Evolutionary conservation across 2,797 vertebrate genomes (phyloP).

Genomic region (Channa striata): DNA sequence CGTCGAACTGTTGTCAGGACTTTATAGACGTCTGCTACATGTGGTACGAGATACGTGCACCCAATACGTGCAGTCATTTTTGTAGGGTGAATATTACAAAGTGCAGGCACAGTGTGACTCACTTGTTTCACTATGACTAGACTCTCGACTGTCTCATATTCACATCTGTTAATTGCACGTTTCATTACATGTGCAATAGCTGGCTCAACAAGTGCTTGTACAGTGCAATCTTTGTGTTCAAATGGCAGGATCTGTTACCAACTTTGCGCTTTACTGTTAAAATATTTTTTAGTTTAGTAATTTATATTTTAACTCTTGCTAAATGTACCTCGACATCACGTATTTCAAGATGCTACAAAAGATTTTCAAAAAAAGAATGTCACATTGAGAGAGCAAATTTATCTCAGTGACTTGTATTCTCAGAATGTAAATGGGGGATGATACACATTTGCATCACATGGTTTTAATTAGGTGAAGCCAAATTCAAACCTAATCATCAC

Average conservation of each 20-base stretch:
- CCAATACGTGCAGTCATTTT: conserved; percentile 50
- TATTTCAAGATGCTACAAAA: no score
- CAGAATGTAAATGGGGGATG: background rate
- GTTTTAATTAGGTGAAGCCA: background rate
- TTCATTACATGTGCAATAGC: conserved; percentile 12
- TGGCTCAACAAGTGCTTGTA: background rate
- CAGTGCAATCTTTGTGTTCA: conserved; percentile 10
- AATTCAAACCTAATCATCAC: background rate
- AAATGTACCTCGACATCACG: no score
- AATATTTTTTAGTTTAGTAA: background rate
- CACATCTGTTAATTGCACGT: conserved; percentile 26
- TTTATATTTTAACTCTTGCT: no score
- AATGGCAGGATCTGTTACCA: background rate
- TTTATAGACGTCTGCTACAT: background rate
- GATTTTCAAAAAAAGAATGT: no score
- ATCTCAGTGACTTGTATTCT: conserved; percentile 1
- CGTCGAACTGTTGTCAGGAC: background rate
- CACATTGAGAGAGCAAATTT: conserved; percentile 8
- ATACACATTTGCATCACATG: conserved; percentile 8
- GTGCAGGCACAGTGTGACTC: conserved; percentile 28
- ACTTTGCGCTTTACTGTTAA: background rate
- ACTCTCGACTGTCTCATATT: conserved; percentile 37
- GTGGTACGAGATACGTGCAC: background rate
- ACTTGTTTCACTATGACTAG: conserved; percentile 53
- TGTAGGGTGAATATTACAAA: conserved; percentile 21